Percentiles rank a stretch among this genome's conserved stretches.
Conservation (phyloP, 2,113 vertebrate genomes). For the Python bivittatus region DNA sequence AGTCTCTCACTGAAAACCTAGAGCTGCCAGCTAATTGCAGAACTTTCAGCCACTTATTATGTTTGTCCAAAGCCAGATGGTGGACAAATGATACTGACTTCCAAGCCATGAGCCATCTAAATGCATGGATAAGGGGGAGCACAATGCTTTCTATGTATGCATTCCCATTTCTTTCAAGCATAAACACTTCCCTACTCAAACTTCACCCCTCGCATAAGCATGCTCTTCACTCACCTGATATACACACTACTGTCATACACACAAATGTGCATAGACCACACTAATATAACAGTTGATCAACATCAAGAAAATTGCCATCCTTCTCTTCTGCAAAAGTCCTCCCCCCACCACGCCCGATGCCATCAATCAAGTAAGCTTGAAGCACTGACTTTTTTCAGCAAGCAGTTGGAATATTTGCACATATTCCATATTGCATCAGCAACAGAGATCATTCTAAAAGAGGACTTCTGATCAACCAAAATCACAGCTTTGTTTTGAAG, state of each 20-base stretch:
- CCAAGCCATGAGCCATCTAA: background rate
- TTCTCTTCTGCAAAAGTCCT: background rate
- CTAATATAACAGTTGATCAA: background rate
- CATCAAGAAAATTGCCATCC: background rate
- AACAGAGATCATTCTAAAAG: background rate
- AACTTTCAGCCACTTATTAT: background rate
- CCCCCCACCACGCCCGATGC: background rate
- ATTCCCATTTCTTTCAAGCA: rapidly evolving
- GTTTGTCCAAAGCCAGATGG: background rate
- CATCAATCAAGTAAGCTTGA: background rate
- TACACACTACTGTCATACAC: rapidly evolving
- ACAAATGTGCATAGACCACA: rapidly evolving
- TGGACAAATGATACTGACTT: background rate
- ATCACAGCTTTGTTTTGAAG: background rate
- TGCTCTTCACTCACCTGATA: too few species aligned
- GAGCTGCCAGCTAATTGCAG: background rate
- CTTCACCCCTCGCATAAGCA: too few species aligned
- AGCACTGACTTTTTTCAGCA: background rate
- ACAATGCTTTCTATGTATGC: background rate
- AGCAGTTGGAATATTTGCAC: too few species aligned
- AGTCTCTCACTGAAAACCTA: background rate
- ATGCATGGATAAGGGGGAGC: background rate
- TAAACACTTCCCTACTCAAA: background rate
- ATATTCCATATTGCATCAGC: too few species aligned
- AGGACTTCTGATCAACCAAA: background rate